Conservation (phyloP, 2,113 vertebrate species). For the Nycticorax nycticorax region DNA sequence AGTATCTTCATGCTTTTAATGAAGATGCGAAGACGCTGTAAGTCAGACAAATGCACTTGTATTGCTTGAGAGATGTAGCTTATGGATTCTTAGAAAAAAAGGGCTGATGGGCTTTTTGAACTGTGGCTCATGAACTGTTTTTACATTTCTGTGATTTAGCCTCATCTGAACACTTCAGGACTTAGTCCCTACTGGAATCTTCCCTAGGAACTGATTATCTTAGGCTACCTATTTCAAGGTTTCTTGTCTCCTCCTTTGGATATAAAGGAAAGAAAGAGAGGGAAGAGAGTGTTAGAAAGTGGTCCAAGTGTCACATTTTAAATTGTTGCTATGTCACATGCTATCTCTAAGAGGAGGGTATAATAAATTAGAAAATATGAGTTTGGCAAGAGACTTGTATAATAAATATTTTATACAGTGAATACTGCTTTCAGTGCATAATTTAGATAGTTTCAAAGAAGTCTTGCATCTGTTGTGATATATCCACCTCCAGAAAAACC, state of each 20-base stretch:
- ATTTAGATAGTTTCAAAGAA: constrained; percentile 47
- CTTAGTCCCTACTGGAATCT: not conserved
- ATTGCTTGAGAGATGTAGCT: not conserved
- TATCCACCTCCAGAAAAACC: constrained; percentile 28
- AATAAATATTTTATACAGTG: constrained; percentile 46
- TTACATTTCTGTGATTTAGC: not conserved
- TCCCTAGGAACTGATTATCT: not conserved
- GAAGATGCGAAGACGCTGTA: not conserved
- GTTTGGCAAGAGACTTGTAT: constrained; percentile 17
- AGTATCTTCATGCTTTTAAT: not conserved
- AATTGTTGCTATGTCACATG: constrained; percentile 6
- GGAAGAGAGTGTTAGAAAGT: not conserved
- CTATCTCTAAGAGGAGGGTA: not conserved
- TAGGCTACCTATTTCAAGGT: not conserved
- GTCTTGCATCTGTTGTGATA: constrained; percentile 44
- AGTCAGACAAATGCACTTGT: not conserved
- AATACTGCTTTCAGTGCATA: constrained; percentile 22
- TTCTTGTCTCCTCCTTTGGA: not conserved
- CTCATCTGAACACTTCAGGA: not conserved
- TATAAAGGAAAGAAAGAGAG: not conserved
- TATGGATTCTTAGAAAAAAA: not conserved
- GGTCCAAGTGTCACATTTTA: constrained; percentile 27
- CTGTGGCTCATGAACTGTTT: not conserved
- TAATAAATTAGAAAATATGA: not conserved
- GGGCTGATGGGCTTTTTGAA: not conserved